phyloP scores from a whole-genome alignment of 2,888 invertebrate species.

The Eurois occulta region DNA sequence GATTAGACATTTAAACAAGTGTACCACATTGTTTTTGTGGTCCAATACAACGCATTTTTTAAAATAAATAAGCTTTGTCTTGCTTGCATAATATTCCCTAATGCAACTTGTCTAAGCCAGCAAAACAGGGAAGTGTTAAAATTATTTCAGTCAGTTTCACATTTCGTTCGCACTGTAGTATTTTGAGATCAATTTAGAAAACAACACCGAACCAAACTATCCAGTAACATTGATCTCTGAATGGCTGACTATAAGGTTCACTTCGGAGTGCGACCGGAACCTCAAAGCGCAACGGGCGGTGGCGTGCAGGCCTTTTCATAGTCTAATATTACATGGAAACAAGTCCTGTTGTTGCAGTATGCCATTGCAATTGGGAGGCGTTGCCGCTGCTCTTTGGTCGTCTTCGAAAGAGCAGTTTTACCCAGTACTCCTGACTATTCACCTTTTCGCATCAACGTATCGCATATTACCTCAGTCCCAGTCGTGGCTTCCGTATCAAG shows the following conservation, averaged over 20 bases:
- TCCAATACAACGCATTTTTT: too few species aligned
- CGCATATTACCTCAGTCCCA: slow-evolving; percentile 78
- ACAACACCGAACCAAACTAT: neutral
- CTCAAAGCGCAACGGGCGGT: neutral
- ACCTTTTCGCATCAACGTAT: neutral
- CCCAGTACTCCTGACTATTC: neutral
- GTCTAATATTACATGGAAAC: neutral
- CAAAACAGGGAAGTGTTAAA: neutral
- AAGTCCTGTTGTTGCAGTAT: neutral
- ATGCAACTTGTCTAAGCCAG: neutral
- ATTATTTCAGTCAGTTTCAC: neutral
- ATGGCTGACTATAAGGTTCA: neutral
- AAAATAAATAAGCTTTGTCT: neutral
- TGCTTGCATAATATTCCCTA: neutral
- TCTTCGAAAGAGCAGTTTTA: neutral
- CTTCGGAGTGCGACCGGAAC: neutral
- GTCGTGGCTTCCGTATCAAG: slow-evolving; percentile 83
- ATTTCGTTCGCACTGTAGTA: neutral
- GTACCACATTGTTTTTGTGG: neutral
- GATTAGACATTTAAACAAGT: neutral
- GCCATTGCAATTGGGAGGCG: neutral
- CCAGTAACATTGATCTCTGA: neutral
- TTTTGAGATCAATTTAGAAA: neutral
- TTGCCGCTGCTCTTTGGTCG: neutral
- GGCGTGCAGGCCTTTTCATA: neutral